A percentile compares a stretch with the other conserved stretches of the same genome.
phyloP scores from a whole-genome alignment of 2,888 invertebrate genomes.

The Ariolimax columbianus region DNA sequence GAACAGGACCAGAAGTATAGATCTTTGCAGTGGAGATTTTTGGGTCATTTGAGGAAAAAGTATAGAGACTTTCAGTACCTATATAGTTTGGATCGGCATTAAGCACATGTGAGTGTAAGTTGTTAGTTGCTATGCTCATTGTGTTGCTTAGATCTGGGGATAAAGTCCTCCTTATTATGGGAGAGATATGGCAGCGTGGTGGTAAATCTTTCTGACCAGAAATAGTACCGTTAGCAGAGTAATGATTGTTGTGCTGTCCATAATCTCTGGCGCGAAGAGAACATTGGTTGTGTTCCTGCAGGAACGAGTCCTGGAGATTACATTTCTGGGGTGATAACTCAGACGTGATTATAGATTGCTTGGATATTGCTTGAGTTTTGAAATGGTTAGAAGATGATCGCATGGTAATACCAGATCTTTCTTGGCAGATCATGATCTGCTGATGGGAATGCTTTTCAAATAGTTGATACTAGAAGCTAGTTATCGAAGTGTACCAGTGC shows the following conservation, averaged over 20 bases:
- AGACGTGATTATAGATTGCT: not conserved
- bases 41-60: not conserved
- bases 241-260: conserved; percentile 2
- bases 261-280: not conserved
- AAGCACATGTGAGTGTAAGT: not conserved
- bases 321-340: not conserved
- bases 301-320: not conserved
- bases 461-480: not conserved
- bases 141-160: not conserved
- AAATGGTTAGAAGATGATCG: not conserved
- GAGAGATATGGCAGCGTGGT: not conserved
- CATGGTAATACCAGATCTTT: not conserved
- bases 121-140: not conserved
- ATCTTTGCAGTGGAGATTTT: not conserved
- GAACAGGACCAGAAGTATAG: too few relatives aligned
- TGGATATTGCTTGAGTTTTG: not conserved
- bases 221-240: not conserved
- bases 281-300: too few relatives aligned
- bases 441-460: not conserved
- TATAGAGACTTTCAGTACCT: not conserved
- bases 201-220: too few relatives aligned
- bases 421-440: not conserved
- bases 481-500: not conserved
- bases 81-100: not conserved
- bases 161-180: not conserved